Evolutionary conservation across 2,888 invertebrate genomes (phyloP), one percentile per base, ranked within the genome.

Genomic region (Parnassius glacialis): DNA sequence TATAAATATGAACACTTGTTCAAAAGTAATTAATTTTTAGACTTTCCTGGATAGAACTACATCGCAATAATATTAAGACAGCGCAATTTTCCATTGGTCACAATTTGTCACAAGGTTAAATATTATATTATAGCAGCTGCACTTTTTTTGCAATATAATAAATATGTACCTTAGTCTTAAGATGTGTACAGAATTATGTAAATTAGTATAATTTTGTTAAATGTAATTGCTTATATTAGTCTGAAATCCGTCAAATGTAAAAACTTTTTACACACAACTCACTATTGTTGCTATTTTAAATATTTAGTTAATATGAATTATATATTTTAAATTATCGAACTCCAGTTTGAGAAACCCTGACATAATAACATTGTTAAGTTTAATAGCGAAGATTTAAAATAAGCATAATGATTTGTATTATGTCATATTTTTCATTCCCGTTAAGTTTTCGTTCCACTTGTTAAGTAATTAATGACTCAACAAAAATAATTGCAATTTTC

Each of bases 351-450:
- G 34, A 34, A 34, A 34, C 1, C 34, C 34, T 34, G 34, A 45
- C 45, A 9, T 45, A 45, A 45, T 45, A n/a, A 20, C 43, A 53
- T 59, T 48, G 60, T 54, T 50, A 54, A 54, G 54, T 54, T 60
- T 60, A 60, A 12, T 43, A 54, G 41, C 41, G 48, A 41, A 55
- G n/a, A 42, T 52, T 52, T 57, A 44, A 16, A 16, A 45, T 3
- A 3, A n/a, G n/a, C 45, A 11, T 44, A 44, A 9, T 45, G 45
- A 12, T 45, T 12, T 45, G n/a, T n/a, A n/a, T 45, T 45, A 45
- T n/a, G 44, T 5, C 9, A 45, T 1, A 12, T 45, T n/a, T 45
- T 45, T 11, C n/a, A 45, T 45, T 45, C 3, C n/a, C n/a, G 45
- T 45, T 45, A 45, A 45, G 45, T 45, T 45, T 45, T 12, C 12